Base-by-base conservation (phyloP, 2,113 vertebrate genomes). In the Oriolus oriolus region DNA sequence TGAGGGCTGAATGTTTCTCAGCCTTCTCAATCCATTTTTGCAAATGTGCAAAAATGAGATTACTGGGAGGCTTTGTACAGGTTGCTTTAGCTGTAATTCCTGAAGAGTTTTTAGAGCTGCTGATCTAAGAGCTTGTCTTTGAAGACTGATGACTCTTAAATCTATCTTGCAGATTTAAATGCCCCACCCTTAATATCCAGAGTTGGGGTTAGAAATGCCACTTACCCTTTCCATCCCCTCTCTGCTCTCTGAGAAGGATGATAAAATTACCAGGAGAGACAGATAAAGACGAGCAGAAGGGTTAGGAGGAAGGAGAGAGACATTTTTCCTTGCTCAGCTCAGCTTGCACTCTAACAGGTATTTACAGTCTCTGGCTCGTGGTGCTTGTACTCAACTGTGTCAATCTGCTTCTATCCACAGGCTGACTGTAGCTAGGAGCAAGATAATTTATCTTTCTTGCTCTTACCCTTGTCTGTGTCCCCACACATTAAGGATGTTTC, bases 401-500 rank as follows among this genome's bases (percentile, higher is more conserved):
- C 97, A 97, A 97, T 97, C 97, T 97, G 95, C 95, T 97, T 80
- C 94, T 96, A 95, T 93, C 97, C 95, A 95, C 95, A 96, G 97
- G 97, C 96, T 93, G 92, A 95, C 95, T 96, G 92, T 95, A 96
- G 93, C 97, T 93, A 69, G 90, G 94, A 97, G 96, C 96, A 93
- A 96, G 95, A 96, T 95, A 91, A 97, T 97, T 97, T 96, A 95
- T 97, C 97, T 97, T 97, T 96, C 96, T 90, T 94, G 89, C 94
- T 97, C 96, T 96, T 97, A 97, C 93, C 97, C 96, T 97, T 96
- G 94, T 83, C 93, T 52, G 76, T 96, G 95, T 96, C 94, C 96
- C 97, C 81, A 84, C 94, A 83, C 95, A 96, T 97, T 97, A 97
- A 96, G 94, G 91, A 95, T 97, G 90, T 97, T 97, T 97, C 96